Evolutionary conservation across 2,888 invertebrate species (phyloP), one percentile per base, ranked within the genome.

Genomic region (Synanthedon formicaeformis): DNA sequence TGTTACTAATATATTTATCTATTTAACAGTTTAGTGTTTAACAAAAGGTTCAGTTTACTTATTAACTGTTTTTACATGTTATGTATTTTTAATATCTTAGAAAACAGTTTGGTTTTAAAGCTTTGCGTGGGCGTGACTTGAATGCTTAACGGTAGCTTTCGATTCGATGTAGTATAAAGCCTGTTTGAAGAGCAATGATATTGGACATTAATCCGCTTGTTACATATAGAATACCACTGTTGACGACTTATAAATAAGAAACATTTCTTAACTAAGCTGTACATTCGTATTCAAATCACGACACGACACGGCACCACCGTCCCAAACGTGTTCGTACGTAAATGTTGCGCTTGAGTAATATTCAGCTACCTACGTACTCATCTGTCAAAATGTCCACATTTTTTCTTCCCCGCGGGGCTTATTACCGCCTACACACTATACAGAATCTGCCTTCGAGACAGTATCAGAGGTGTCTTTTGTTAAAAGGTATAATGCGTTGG

Each of bases 381-480:
- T 68, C 60, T 63, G 68, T 73, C 71, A 68, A 66, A 72, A 62
- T 57, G 64, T 60, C 62, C 58, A 66, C 59, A 64, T 66, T 69
- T 66, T 68, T 56, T 55, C 63, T 14, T 45, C 45, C 14, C 5
- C 8, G 45, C 45, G 45, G 13, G 12, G 3, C 14, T n/a, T 13
- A 45, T n/a, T 13, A 61, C 64, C 74, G 69, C 81, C 82, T 69
- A 81, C 81, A 67, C 73, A 63, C 56, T 68, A 73, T 69, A 74
- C 66, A 64, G 56, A n/a, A 45, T 45, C 45, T 45, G 45, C 45
- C 14, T 45, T 34, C 34, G 51, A 53, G 55, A 51, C 49, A 34
- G 50, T 3, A 53, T 51, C 50, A 52, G 53, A 55, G 55, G 45
- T 45, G 45, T 45, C 45, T 14, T 45, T 45, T 45, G 45, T 45